Evolutionary conservation across 1,140 invertebrate genomes (phyloP).

Genomic region (Gonioctena quinquepunctata): DNA sequence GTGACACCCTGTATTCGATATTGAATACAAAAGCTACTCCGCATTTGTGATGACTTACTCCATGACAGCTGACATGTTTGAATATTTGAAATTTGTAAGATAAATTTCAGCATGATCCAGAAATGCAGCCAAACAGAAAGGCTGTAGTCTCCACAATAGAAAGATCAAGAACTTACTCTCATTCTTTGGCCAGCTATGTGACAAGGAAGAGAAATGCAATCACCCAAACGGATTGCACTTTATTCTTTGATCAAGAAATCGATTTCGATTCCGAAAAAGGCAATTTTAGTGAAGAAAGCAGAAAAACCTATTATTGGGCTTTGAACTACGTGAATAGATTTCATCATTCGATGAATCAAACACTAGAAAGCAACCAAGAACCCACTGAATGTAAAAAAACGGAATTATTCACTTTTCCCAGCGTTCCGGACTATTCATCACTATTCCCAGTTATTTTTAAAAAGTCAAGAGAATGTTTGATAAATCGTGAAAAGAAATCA

Average conservation of each 20-base stretch:
- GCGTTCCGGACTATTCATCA: background rate
- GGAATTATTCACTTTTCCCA: constrained; percentile 2
- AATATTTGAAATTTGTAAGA: background rate
- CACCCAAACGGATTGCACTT: background rate
- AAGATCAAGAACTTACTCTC: background rate
- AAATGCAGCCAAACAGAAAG: background rate
- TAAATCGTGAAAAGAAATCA: too few species aligned
- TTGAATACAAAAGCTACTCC: too few species aligned
- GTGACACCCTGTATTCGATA: too few species aligned
- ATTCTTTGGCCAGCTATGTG: background rate
- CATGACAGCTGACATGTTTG: background rate
- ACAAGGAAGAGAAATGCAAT: background rate
- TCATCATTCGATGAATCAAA: background rate
- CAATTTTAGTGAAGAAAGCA: background rate
- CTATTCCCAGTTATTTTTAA: background rate
- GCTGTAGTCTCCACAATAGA: background rate
- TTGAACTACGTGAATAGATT: background rate
- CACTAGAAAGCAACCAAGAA: background rate
- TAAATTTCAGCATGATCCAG: background rate
- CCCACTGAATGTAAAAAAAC: background rate
- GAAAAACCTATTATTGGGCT: background rate
- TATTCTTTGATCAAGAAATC: background rate
- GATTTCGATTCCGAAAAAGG: background rate
- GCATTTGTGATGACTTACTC: background rate
- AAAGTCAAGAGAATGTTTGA: too few species aligned